Evolutionary conservation across 2,888 invertebrate species (phyloP), one percentile per base, ranked within the genome.

Genomic region (Ashinkailepas kermadecensis): DNA sequence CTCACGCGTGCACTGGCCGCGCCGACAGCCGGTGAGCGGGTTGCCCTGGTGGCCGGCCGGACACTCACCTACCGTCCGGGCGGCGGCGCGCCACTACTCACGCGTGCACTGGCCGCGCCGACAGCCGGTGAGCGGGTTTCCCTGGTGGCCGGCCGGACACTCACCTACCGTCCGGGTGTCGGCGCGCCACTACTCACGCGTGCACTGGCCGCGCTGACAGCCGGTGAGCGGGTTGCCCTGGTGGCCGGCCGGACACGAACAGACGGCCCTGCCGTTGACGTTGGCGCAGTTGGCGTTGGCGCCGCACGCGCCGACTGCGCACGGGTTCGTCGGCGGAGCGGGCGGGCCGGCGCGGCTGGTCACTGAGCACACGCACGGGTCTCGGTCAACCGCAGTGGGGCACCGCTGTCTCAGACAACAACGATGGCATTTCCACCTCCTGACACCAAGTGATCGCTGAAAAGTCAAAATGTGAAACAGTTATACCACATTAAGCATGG

Each of bases 41-140:
- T 94, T 92, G 62, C 95, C 95, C 8, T 92, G 92, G 87, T 92
- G 92, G n/a, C 93, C 93, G 21, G 91, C 86, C 0, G 94, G 93
- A 86, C 95, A 95, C 58, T 82, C 83, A 83, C 84, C n/a, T n/a
- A n/a, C n/a, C n/a, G n/a, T n/a, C n/a, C n/a, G n/a, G n/a, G n/a
- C n/a, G n/a, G n/a, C n/a, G n/a, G n/a, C n/a, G n/a, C n/a, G n/a
- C n/a, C 81, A 12, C 23, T 7, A 81, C 89, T 89, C 86, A 92
- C 92, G 91, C 85, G 91, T 88, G 86, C 93, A 94, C 86, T 93
- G 93, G 81, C 92, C 93, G 84, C 91, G 91, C 85, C 91, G 90
- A 87, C 95, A 95, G 85, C 90, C 90, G 0, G 90, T 89, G 83
- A 94, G 88, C 0, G 95, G 94, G 87, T 95, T 94, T 58, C 95